A percentile compares a stretch with the other conserved stretches of the same genome.
Conservation (phyloP, 1,140 invertebrate genomes). For the Eueides isabella region DNA sequence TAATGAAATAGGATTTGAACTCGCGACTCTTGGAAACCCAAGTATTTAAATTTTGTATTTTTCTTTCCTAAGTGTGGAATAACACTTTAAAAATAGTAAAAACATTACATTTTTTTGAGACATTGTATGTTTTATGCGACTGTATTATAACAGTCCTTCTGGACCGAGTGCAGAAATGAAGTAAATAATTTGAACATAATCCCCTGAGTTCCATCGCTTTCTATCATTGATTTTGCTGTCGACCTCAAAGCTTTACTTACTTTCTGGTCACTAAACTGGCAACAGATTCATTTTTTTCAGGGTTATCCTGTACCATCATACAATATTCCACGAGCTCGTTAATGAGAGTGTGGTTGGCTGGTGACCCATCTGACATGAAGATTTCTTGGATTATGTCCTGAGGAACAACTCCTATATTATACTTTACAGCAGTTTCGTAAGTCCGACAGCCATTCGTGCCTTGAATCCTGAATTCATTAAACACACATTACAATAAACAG, state of each 20-base stretch:
- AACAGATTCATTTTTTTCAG: constrained; percentile 36
- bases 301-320: constrained; percentile 30
- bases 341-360: constrained; percentile 29
- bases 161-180: too few species aligned
- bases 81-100: too few species aligned
- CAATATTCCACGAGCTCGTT: constrained; percentile 50
- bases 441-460: constrained; percentile 49
- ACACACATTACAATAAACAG: too few species aligned
- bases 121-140: too few species aligned
- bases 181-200: neutral
- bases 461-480: constrained; percentile 60
- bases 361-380: constrained; percentile 50
- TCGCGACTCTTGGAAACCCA: too few species aligned
- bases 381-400: constrained; percentile 50
- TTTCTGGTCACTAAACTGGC: constrained; percentile 52
- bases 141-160: too few species aligned
- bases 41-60: too few species aligned
- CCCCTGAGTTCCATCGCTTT: neutral
- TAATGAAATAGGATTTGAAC: too few species aligned
- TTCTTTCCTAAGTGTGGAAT: too few species aligned
- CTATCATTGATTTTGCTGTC: too few species aligned
- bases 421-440: constrained; percentile 51
- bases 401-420: constrained; percentile 48
- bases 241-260: constrained; percentile 46
- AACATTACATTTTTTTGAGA: too few species aligned